Evolutionary conservation across 2,113 vertebrate genomes (phyloP), one percentile per base, ranked within the genome.

Genomic region (Triplophysa dalaica): DNA sequence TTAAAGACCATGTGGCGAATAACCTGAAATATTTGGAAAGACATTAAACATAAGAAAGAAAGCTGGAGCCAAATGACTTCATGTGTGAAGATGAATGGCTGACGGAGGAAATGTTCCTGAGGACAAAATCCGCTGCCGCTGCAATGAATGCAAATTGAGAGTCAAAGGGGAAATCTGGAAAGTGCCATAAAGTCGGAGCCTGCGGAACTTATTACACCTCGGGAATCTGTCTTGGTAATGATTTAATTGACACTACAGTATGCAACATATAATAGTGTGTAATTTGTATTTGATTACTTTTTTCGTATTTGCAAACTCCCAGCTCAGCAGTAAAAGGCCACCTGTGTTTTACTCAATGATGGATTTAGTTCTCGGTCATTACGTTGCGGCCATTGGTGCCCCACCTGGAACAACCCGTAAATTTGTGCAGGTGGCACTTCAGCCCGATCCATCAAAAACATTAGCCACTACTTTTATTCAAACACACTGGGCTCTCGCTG

Each of bases 221-320:
- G 58, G 58, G 73, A 75, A 63, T 75, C 73, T 48, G 58, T 75
- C 73, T 61, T 26, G 48, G 50, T 80, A 80, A 67, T 74, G 70
- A 80, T 66, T 64, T 73, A 75, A 66, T 80, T 66, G 72, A 73
- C 60, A 82, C 63, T 67, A 52, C 69, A 75, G 38, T 70, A 66
- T 74, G 70, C 76, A 75, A 63, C 38, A 75, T 75, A 63, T 75
- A 75, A 75, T 82, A 52, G 24, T 19, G 14, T 29, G 38, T 45
- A 43, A 52, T 50, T 75, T 65, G 24, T 41, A 24, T 70, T 68
- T 68, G 73, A 75, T 74, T 29, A 19, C 75, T 60, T 74, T 61
- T 38, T 67, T 66, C 43, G 26, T 66, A 38, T 76, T 68, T 80
- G 77, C 77, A 24, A 29, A 54, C 74, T 74, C 64, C 70, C 58